Base-by-base conservation (phyloP, 2,797 vertebrate genomes). In the Poeciliopsis gracilis region DNA sequence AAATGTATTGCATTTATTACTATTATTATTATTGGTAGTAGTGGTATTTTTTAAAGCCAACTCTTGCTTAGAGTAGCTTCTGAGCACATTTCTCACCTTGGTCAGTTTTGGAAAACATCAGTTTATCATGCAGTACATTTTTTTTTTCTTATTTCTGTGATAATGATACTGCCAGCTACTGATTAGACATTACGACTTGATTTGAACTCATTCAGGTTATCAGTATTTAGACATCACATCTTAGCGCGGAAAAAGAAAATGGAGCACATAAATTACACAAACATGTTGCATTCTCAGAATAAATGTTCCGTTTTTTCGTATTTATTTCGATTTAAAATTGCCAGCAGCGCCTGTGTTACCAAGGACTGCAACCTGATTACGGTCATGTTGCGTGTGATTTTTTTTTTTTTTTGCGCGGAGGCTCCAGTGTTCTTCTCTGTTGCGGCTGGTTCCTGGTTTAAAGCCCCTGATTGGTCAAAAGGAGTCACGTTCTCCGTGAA, bases 401-500 rank as follows among this genome's bases (percentile, higher is more conserved):
- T 61, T 63, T 36, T n/a, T 63, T 36, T 12, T 61, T 61, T 61
- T 63, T 36, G 30, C 30, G 30, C 5, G 15, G 59, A 63, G 59
- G 30, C 59, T 63, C 30, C 30, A 63, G 59, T 28, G 59, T 55
- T 43, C 38, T 11, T 46, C 30, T 43, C 25, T 43, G 16, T 41
- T 18, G 77, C 36, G 73, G 78, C 84, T 91, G 53, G 45, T 71
- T 88, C 87, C 81, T 79, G 85, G 23, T 78, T 76, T 70, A 55
- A 47, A 33, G 51, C 73, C 25, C 83, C 11, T 88, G 93, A 95
- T 96, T 95, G 95, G 95, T 84, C 91, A 28, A 86, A 85, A 79
- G 0, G 7, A 87, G 93, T 95, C 94, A 96, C 95, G 94, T 95
- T 93, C 91, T 82, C 79, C 84, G 89, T 47, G 88, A 69, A 92